Evolutionary conservation across 2,888 invertebrate species (phyloP).

Genomic region (Pherbina coryleti): DNA sequence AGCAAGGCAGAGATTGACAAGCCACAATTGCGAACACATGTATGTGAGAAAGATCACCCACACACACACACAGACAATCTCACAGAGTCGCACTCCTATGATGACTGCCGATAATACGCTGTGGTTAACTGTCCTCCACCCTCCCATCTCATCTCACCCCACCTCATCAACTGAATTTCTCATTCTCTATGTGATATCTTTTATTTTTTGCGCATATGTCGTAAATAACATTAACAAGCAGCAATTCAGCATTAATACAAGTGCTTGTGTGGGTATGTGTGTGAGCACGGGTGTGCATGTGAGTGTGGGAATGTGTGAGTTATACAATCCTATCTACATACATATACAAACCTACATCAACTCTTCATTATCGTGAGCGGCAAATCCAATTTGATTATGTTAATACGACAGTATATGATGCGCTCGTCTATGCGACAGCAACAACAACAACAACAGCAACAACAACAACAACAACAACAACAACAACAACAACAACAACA

Average conservation of each 20-base stretch:
- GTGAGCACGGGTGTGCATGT: conserved; percentile 6
- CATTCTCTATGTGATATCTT: background rate
- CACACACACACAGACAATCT: conserved; percentile 17
- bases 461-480: conserved; percentile 3
- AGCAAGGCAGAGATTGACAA: background rate
- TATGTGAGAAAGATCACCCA: background rate
- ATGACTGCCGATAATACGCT: too few species aligned
- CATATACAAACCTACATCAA: conserved; percentile 31
- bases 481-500: conserved; percentile 14
- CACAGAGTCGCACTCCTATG: background rate
- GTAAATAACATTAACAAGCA: conserved; percentile 6
- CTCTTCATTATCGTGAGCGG: conserved; percentile 42
- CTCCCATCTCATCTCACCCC: background rate
- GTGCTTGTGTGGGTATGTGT: background rate
- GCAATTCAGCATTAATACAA: background rate
- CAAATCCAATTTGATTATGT: conserved; percentile 52
- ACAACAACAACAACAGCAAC: background rate
- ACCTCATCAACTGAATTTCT: background rate
- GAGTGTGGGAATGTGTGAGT: background rate
- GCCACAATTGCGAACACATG: background rate
- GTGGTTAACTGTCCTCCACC: too few species aligned
- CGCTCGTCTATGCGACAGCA: conserved; percentile 10
- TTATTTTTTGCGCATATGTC: background rate
- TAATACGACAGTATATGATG: conserved; percentile 47
- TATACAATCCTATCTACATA: background rate